Evolutionary conservation across 2,888 invertebrate species (phyloP), one percentile per base, ranked within the genome.

Genomic region (Melanargia galathea): DNA sequence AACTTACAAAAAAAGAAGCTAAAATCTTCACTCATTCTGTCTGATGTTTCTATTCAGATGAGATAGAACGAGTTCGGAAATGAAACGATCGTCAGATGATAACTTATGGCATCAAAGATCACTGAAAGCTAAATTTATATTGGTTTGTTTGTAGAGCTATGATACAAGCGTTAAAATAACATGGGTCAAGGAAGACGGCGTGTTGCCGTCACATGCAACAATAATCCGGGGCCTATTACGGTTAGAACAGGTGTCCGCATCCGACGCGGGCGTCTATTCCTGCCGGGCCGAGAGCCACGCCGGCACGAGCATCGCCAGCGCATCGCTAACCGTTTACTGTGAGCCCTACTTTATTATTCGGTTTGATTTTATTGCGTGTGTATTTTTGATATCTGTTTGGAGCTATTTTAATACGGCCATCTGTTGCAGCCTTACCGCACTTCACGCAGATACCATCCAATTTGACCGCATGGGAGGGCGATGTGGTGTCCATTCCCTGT

Each of bases 241-340:
- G 72, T 94, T 98, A 75, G 96, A 96, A 78, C 95, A 95, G 81
- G 96, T 97, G 69, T 95, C 95, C 72, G 94, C 96, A 18, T 93
- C 93, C 69, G 98, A 98, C 83, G 97, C 97, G 79, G 98, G 98
- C 60, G 92, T 96, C 75, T 98, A 98, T 89, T 95, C 97, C 74
- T 98, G 98, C 88, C 95, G 97, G 74, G 98, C 97, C 30, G 96
- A 96, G 80, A 98, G 98, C 87, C 94, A 95, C 71, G 97, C 97
- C 64, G 98, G 98, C 22, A 94, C 95, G 65, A 95, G 97, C 72
- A 94, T 96, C 72, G 96, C 97, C 51, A 95, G 96, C 80, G 98
- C 98, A 38, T 94, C 96, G 64, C 94, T 98, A 70, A 96, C 95
- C 68, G 97, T 98, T 67, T 96, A 97, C 86, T 97, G 98, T 98